Evolutionary conservation across 2,113 vertebrate genomes (phyloP).

Genomic region (Thalassarche chlororhynchos): DNA sequence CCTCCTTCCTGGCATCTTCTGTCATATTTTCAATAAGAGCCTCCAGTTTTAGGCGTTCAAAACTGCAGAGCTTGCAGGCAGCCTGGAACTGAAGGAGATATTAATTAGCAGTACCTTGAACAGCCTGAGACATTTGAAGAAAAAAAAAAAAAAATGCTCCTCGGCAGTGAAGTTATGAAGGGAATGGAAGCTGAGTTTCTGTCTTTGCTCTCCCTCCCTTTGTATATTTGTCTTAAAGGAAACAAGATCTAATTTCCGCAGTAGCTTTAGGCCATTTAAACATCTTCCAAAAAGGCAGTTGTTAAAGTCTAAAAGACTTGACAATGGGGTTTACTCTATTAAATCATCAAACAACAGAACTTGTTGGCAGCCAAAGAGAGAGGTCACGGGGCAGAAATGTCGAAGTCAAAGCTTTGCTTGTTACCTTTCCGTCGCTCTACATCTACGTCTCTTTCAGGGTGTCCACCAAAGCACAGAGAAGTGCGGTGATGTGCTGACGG

Average conservation of each 20-base stretch:
- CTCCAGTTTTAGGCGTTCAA: neutral
- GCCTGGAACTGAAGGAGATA: neutral
- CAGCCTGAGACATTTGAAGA: neutral
- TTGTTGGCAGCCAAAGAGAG: neutral
- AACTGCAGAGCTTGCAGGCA: neutral
- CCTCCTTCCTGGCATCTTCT: neutral
- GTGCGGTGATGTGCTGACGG: accelerated
- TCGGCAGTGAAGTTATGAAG: neutral
- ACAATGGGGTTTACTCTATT: neutral
- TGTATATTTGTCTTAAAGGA: neutral
- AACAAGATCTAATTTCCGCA: neutral
- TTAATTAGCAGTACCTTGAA: neutral
- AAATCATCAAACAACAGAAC: neutral
- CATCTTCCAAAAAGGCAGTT: neutral
- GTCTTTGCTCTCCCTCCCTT: neutral
- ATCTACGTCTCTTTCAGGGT: neutral
- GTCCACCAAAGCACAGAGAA: neutral
- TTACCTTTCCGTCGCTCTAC: neutral
- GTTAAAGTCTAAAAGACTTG: neutral
- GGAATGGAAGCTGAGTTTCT: neutral
- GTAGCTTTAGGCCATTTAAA: neutral
- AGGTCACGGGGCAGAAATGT: neutral
- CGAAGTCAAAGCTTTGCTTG: neutral
- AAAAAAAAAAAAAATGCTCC: neutral
- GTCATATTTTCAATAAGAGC: accelerated